Evolutionary conservation across 2,888 invertebrate species (phyloP).

Genomic region (Apeira syringaria): DNA sequence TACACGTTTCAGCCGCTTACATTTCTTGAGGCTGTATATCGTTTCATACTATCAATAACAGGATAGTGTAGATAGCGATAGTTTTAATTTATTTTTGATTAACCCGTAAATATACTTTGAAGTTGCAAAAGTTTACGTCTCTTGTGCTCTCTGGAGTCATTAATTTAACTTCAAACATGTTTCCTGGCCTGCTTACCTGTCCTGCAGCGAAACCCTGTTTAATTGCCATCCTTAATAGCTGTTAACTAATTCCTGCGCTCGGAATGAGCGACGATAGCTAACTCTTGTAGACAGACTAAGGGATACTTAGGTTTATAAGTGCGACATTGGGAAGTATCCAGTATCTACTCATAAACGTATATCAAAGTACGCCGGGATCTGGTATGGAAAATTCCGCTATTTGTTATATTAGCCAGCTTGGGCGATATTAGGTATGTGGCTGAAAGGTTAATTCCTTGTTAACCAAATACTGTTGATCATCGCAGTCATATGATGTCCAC

Average conservation of each 20-base stretch:
- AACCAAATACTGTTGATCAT: no score
- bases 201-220: conserved; percentile 18
- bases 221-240: conserved; percentile 31
- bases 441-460: no score
- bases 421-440: no score
- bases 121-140: conserved; percentile 2
- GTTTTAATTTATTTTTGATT: background rate
- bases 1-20: no score
- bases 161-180: conserved; percentile 15
- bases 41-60: background rate
- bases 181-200: conserved; percentile 20
- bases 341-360: conserved; percentile 29
- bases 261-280: conserved; percentile 31
- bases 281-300: conserved; percentile 27
- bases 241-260: conserved; percentile 36
- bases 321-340: conserved; percentile 41
- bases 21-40: no score
- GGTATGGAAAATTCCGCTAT: conserved; percentile 29
- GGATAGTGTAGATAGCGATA: no score
- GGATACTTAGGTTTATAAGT: conserved; percentile 34
- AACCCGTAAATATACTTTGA: conserved; percentile 1
- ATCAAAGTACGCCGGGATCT: conserved; percentile 32
- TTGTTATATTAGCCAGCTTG: conserved; percentile 18
- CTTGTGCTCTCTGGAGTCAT: background rate
- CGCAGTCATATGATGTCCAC: no score